These are phyloP conservation scores for Lordiphosa stackelbergi DNA, from an alignment of 1,140 invertebrate species.

Conservation along the genomic window DNA sequence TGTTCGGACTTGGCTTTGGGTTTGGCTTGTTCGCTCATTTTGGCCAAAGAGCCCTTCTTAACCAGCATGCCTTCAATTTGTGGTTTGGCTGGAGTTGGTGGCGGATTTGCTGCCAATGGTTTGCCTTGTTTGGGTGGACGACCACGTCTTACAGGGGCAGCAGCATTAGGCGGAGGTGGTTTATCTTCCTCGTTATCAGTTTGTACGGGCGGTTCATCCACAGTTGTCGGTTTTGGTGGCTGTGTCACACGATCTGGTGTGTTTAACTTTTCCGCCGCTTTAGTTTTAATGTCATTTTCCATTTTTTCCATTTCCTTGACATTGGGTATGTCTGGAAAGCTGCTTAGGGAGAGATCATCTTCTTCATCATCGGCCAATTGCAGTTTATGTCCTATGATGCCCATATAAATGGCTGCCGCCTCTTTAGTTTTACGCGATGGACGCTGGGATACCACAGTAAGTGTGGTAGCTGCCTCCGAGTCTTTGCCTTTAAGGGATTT, in stretches of 20 bases:
- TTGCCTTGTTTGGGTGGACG: conserved; percentile 62
- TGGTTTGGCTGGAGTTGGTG: conserved; percentile 31
- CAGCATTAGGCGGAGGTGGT: conserved; percentile 4
- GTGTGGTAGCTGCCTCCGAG: conserved; percentile 10
- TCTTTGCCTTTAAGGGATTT: conserved; percentile 43
- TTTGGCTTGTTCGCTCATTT: conserved; percentile 47
- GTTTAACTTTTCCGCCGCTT: conserved; percentile 63
- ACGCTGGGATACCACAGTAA: conserved; percentile 63
- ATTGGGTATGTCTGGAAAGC: conserved; percentile 83
- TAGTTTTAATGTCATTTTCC: conserved; percentile 81
- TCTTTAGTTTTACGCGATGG: conserved; percentile 86
- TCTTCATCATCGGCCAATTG: conserved; percentile 81
- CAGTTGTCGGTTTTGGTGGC: too few species aligned
- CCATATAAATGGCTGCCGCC: conserved; percentile 86
- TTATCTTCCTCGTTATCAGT: conserved; percentile 27
- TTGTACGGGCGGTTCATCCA: neutral
- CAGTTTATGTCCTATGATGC: conserved; percentile 84
- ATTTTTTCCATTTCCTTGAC: conserved; percentile 81
- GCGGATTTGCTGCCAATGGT: conserved; percentile 2
- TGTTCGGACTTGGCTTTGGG: conserved; percentile 61
- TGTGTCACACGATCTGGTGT: conserved; percentile 14
- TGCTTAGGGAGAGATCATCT: conserved; percentile 82
- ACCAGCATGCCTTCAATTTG: conserved; percentile 73
- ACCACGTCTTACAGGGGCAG: conserved; percentile 41
- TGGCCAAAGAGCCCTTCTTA: conserved; percentile 64